Evolutionary conservation across 2,113 vertebrate genomes (phyloP).

Genomic region (Myotis brandtii): DNA sequence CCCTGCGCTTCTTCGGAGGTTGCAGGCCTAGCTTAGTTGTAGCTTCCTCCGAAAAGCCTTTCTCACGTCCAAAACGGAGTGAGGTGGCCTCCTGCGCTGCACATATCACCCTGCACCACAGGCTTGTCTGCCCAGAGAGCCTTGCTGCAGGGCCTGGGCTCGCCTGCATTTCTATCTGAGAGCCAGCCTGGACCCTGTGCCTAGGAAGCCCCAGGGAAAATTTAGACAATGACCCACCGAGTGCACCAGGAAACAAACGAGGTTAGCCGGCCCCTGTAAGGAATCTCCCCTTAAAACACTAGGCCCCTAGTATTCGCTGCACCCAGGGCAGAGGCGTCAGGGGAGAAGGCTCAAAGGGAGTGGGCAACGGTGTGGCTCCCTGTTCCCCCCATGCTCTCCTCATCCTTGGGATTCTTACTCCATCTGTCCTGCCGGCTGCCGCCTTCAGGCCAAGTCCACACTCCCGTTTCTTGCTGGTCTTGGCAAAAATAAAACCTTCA

Average conservation of each 20-base stretch:
- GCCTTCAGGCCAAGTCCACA: not conserved
- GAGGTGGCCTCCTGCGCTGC: not conserved
- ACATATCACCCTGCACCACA: too few relatives aligned
- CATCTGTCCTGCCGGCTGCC: not conserved
- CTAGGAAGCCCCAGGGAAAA: not conserved
- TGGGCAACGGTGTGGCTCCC: not conserved
- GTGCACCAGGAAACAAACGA: not conserved
- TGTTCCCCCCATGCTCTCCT: rapidly evolving
- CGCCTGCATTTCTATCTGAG: not conserved
- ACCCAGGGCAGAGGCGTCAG: not conserved
- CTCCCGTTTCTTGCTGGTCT: not conserved
- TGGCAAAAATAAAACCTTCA: conserved; percentile 44
- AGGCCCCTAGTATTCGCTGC: not conserved
- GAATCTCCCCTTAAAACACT: not conserved
- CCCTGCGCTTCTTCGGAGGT: not conserved
- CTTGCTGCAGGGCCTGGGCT: not conserved
- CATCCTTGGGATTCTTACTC: not conserved
- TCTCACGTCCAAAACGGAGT: not conserved
- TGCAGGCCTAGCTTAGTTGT: not conserved
- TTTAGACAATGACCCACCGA: not conserved
- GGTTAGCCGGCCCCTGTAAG: not conserved
- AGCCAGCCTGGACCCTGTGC: not conserved
- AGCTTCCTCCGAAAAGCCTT: not conserved
- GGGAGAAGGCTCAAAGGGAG: not conserved
- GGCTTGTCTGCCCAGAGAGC: not conserved